Base-by-base conservation (phyloP, 2,113 vertebrate genomes). In the Esox niger region DNA sequence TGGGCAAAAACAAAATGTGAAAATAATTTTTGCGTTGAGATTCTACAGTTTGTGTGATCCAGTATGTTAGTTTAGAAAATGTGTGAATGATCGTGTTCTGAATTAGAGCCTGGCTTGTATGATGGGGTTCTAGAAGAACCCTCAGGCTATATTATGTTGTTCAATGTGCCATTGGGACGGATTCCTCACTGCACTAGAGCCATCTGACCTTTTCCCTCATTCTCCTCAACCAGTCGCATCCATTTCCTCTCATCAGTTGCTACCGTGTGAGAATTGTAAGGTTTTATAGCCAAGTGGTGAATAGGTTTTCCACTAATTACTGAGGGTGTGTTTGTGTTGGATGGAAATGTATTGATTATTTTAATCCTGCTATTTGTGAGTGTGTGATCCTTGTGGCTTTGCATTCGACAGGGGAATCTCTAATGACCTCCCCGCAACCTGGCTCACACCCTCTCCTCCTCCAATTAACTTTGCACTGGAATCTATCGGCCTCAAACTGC, bases 311-410 rank as follows among this genome's bases (percentile, higher is more conserved):
- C 74, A 75, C 89, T 90, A 91, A 91, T 89, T 90, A 90, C 89
- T 87, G 56, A 0, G 79, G 72, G 70, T 72, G 64, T 64, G 70
- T 74, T 75, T 76, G 88, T 81, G 89, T 72, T 65, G 80, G 87
- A 90, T 88, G 82, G 87, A 88, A 90, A 86, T 86, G 84, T 92
- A 93, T 93, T 92, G 91, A 93, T 91, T 91, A 91, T 93, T 93
- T 90, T 92, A 93, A 93, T 92, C 91, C 88, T 84, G 83, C 89
- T 91, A 91, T 92, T 91, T 93, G 91, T 91, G 89, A 91, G 91
- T 90, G 89, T 93, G 90, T 92, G 91, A 93, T 93, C 91, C 89
- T 90, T 82, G 80, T 89, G 88, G 89, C 89, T 90, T 82, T 85
- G 87, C 86, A 87, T 90, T 89, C 89, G 87, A 90, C 91, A 87